Evolutionary conservation across 2,888 invertebrate species (phyloP), one percentile per base, ranked within the genome.

Genomic region (Fissipunctia ypsillon): DNA sequence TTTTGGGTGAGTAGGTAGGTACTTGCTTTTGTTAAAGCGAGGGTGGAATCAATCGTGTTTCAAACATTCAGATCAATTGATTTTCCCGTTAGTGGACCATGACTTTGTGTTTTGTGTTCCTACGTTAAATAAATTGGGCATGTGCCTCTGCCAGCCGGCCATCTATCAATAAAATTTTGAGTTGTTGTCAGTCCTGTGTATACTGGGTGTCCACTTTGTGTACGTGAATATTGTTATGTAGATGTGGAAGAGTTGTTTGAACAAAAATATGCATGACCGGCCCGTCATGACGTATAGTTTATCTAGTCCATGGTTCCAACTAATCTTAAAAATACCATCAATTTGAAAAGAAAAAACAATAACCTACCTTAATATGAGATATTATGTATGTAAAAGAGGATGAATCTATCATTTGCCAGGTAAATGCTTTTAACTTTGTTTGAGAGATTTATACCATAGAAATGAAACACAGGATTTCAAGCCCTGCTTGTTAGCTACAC

Each of bases 91-190:
- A 75, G 65, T 76, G 78, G 74, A 52, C 80, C 85, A 56, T 85
- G 83, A 87, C 71, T 78, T 72, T 71, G 69, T 75, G 74, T 82
- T 85, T 84, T 84, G 76, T 69, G 73, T 73, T 76, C 45, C 35
- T 77, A 72, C 76, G 76, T 75, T 69, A 73, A 79, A 86, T 81
- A 84, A 84, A 85, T 83, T 78, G 74, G 28, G 74, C 59, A 66
- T 76, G 73, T 77, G 75, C 64, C 76, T 50, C 35, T 65, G 59
- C 84, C 84, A 81, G 79, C 25, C 52, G 66, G 70, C 57, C 70
- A 85, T 85, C 87, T 83, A 87, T 87, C 74, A 87, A 80, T 87
- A 76, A 86, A 75, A 78, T 67, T 56, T 84, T 72, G 80, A 73
- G 64, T 67, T 73, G 63, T 67, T 83, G 83, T 78, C 85, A 78